Base-by-base conservation (phyloP, 2,113 vertebrate genomes). In the Phainopepla nitens region DNA sequence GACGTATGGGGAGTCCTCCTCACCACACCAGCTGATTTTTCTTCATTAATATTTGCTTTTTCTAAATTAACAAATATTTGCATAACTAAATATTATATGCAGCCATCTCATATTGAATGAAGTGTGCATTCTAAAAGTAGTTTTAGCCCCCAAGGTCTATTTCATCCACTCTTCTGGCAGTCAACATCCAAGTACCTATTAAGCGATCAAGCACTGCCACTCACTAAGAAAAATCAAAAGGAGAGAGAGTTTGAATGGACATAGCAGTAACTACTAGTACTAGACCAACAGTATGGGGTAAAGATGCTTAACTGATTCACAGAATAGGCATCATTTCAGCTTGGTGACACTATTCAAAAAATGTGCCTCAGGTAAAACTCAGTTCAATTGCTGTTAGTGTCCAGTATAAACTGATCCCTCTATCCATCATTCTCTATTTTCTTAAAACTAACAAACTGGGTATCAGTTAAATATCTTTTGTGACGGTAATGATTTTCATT, bases 1-100 rank as follows among this genome's bases (percentile, higher is more conserved):
- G 2, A 39, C 9, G 6, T 60, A 12, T 4, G 0, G 2, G 10
- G 22, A 64, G 23, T 44, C 42, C 7, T 85, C 15, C 4, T 53
- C 21, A 4, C 45, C n/a, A 70, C 11, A 81, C 25, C 20, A 66
- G 22, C 10, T 84, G 29, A 33, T 23, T 69, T 85, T 57, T 61
- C 51, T 45, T 57, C 47, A 57, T 1, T n/a, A 20, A 28, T 22
- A 22, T 16, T 68, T 60, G 9, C 1, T 45, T 77, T 75, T 79
- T 41, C 36, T 31, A 81, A 81, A 72, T 35, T 22, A 54, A 61
- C 8, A 56, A 54, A 31, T 45, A 70, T n/a, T 90, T 86, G 20
- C 50, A 24, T 49, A 61, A 33, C 4, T 33, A 36, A 75, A 53
- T 58, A 53, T 45, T 58, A 47, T 15, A 61, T 24, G 16, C 3